Conservation (phyloP, 1,140 invertebrate genomes). For the Lordiphosa collinella region DNA sequence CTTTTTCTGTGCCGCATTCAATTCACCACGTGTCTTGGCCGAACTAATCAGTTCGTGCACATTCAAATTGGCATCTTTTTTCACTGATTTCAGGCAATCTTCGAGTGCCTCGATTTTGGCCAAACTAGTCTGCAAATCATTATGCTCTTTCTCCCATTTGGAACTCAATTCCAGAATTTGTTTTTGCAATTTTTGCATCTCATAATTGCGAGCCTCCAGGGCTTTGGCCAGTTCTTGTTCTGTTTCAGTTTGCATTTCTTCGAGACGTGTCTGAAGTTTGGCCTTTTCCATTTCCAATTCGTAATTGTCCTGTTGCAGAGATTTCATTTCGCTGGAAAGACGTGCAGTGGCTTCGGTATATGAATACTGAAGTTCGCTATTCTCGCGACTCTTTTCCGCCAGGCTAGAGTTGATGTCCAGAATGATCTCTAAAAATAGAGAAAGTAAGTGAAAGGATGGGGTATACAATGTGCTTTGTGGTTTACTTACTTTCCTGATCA, state of each 20-base stretch:
- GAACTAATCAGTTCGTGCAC: slow-evolving; percentile 79
- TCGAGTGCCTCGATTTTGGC: slow-evolving; percentile 79
- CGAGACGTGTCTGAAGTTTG: slow-evolving; percentile 80
- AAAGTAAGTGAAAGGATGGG: background rate
- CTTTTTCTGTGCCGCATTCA: slow-evolving; percentile 80
- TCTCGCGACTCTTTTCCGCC: slow-evolving; percentile 81
- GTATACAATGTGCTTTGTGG: background rate
- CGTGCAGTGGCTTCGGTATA: slow-evolving; percentile 80
- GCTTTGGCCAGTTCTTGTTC: slow-evolving; percentile 71
- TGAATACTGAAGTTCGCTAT: slow-evolving; percentile 80
- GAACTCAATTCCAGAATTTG: slow-evolving; percentile 56
- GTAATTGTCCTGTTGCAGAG: slow-evolving; percentile 68
- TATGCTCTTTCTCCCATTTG: slow-evolving; percentile 58
- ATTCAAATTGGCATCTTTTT: slow-evolving; percentile 78
- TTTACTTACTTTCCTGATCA: slow-evolving; percentile 81
- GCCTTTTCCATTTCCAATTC: slow-evolving; percentile 69
- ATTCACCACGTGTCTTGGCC: slow-evolving; percentile 81
- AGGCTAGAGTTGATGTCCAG: slow-evolving; percentile 80
- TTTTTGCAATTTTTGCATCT: slow-evolving; percentile 74
- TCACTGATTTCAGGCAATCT: slow-evolving; percentile 79
- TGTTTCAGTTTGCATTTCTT: slow-evolving; percentile 75
- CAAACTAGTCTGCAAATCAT: slow-evolving; percentile 63
- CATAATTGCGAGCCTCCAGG: slow-evolving; percentile 70
- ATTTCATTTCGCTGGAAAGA: slow-evolving; percentile 56
- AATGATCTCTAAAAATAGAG: slow-evolving; percentile 73